These are phyloP conservation scores for Brachionus paranguensis DNA, from an alignment of 1,140 invertebrate genomes.

Conservation along the genomic window DNA sequence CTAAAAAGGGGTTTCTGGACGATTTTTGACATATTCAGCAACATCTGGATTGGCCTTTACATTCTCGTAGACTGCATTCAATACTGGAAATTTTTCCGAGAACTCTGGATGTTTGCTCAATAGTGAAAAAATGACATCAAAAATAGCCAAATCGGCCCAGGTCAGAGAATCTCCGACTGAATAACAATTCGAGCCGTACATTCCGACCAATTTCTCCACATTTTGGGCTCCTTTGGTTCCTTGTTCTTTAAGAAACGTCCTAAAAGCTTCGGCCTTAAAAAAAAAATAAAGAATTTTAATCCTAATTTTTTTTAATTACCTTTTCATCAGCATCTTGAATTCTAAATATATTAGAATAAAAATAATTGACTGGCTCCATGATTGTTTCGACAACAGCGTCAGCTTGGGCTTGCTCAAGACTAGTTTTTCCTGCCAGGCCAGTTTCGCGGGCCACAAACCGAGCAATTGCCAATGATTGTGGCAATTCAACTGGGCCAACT, in stretches of 20 bases:
- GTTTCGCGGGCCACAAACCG: slow-evolving; percentile 17
- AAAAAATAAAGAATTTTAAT: background rate
- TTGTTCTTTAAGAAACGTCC: background rate
- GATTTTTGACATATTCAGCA: background rate
- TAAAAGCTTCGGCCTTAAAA: slow-evolving; percentile 10
- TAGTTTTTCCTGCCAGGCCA: background rate
- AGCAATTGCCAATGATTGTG: slow-evolving; percentile 32
- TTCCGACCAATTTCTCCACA: slow-evolving; percentile 20
- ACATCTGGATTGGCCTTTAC: background rate
- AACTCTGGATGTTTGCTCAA: slow-evolving; percentile 1
- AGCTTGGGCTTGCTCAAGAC: background rate
- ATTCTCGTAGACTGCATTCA: background rate
- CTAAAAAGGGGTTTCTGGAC: slow-evolving; percentile 29
- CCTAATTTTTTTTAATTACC: background rate
- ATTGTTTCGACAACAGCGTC: slow-evolving; percentile 33
- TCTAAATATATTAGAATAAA: background rate
- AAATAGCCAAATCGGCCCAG: slow-evolving; percentile 31
- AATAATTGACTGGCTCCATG: background rate
- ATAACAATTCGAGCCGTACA: slow-evolving; percentile 31
- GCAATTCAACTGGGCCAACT: background rate
- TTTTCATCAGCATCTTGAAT: slow-evolving; percentile 9
- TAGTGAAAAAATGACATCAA: background rate
- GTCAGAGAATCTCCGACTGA: slow-evolving; percentile 4
- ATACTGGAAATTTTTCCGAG: background rate
- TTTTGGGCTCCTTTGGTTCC: slow-evolving; percentile 4